These are phyloP conservation scores for Stegana nigrithorax DNA, from an alignment of 2,888 invertebrate species.

Conservation along the genomic window DNA sequence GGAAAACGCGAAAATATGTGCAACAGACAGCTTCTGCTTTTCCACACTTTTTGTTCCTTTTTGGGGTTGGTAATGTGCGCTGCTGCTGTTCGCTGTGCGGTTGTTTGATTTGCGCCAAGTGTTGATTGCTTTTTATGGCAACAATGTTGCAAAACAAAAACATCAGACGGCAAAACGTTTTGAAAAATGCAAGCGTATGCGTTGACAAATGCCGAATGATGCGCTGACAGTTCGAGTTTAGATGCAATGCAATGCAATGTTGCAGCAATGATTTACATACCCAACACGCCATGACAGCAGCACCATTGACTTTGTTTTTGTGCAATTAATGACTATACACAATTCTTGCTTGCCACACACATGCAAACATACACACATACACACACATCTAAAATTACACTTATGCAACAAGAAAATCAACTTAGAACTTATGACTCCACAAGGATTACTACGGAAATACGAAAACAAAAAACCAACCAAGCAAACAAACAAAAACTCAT, in stretches of 20 bases:
- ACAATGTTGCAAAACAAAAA: conserved; percentile 9
- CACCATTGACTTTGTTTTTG: conserved; percentile 34
- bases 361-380: neutral
- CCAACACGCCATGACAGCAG: neutral
- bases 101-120: neutral
- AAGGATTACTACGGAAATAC: conserved; percentile 38
- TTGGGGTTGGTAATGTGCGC: neutral
- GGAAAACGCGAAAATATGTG: neutral
- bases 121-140: conserved; percentile 19
- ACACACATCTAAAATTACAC: neutral
- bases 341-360: conserved; percentile 12
- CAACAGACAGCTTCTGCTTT: neutral
- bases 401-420: conserved; percentile 61
- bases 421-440: conserved; percentile 63
- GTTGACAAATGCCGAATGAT: conserved; percentile 25
- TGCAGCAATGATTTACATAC: neutral
- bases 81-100: neutral
- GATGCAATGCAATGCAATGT: neutral
- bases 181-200: conserved; percentile 9
- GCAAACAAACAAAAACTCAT: conserved; percentile 30
- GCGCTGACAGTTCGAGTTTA: conserved; percentile 1
- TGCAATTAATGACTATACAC: neutral
- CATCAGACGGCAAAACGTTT: neutral
- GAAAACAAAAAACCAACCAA: conserved; percentile 30
- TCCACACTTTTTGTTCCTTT: neutral